These are phyloP conservation scores for Rhyacophila evoluta DNA, from an alignment of 2,888 invertebrate genomes.

Conservation along the genomic window DNA sequence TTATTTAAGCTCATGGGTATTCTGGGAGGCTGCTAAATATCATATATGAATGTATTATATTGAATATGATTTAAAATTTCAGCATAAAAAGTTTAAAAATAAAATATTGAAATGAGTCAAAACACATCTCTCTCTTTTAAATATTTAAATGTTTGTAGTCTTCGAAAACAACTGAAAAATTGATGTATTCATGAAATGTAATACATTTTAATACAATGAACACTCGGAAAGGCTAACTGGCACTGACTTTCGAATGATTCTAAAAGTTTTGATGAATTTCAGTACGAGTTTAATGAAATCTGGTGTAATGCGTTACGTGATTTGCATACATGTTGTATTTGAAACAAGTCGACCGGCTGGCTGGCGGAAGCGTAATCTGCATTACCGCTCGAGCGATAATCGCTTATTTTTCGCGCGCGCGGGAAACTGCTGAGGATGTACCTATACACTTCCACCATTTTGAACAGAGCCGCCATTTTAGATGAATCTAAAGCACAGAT, in stretches of 20 bases:
- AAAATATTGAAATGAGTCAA: too few species aligned
- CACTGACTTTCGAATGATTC: background rate
- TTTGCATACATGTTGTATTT: constrained; percentile 30
- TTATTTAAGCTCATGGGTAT: too few species aligned
- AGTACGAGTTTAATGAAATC: background rate
- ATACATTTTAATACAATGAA: too few species aligned
- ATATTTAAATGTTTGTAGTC: too few species aligned
- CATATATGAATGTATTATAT: too few species aligned
- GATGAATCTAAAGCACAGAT: background rate
- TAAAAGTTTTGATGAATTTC: too few species aligned
- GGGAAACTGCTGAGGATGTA: constrained; percentile 6
- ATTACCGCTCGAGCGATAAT: constrained; percentile 16
- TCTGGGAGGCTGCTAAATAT: too few species aligned
- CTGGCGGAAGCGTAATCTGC: constrained; percentile 16
- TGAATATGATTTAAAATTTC: too few species aligned
- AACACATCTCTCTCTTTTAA: too few species aligned
- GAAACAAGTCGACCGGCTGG: constrained; percentile 1
- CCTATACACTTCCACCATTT: background rate
- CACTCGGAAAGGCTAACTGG: background rate
- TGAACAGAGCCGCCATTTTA: constrained; percentile 8
- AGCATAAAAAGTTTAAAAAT: too few species aligned
- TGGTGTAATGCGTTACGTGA: constrained; percentile 9
- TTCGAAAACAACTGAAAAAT: too few species aligned
- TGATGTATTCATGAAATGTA: too few species aligned
- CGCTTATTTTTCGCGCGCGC: constrained; percentile 3